These are phyloP conservation scores for Pogonus chalceus DNA, from an alignment of 1,140 invertebrate genomes.

Conservation along the genomic window DNA sequence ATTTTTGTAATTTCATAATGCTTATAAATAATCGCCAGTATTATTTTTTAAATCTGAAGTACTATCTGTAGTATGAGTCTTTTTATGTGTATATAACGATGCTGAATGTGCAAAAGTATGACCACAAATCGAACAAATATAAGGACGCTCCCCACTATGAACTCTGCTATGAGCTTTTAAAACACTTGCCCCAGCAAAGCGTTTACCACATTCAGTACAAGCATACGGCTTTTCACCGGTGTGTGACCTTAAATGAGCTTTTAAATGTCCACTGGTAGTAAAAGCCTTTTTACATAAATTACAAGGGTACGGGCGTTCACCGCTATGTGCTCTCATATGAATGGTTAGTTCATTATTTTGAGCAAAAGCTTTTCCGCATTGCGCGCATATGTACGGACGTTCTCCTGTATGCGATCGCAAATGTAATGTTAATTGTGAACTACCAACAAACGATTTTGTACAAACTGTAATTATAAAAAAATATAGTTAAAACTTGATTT, in stretches of 20 bases:
- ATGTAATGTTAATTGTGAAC: neutral
- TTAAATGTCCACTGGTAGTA: neutral
- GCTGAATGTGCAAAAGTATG: neutral
- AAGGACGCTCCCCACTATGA: neutral
- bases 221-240: neutral
- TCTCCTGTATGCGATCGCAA: neutral
- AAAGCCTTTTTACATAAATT: neutral
- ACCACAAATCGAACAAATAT: neutral
- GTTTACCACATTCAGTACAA: neutral
- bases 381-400: neutral
- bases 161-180: neutral
- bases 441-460: too few relatives aligned
- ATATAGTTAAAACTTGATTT: too few relatives aligned
- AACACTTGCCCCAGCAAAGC: neutral
- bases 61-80: too few relatives aligned
- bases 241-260: neutral
- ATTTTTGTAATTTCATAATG: too few relatives aligned
- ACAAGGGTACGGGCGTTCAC: neutral
- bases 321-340: neutral
- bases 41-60: too few relatives aligned
- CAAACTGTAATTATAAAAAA: too few relatives aligned
- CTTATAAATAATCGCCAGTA: too few relatives aligned
- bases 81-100: neutral
- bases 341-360: neutral
- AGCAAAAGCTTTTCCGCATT: neutral